Base-by-base conservation (phyloP, 2,797 vertebrate species). In the Falco novaeseelandiae region DNA sequence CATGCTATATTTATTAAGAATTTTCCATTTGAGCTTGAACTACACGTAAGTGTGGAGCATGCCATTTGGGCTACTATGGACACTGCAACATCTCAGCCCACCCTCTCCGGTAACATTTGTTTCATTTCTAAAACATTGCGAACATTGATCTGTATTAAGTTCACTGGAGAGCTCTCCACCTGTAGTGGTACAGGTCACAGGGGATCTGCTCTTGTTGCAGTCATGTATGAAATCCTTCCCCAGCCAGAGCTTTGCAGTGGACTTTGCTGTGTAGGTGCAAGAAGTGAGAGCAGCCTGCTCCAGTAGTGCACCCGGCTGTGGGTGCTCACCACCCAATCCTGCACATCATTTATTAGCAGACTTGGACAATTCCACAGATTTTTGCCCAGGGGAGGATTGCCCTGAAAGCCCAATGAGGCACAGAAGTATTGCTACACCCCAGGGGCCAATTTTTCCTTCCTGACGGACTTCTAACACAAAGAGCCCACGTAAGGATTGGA, bases 101-200 rank as follows among this genome's bases (percentile, higher is more conserved):
- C 12, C 42, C 44, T 59, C 49, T 54, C 55, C 0, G 0, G 52
- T 61, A 76, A 52, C 1, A 0, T 40, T 78, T 61, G 30, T 36
- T 88, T 42, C 18, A 30, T 36, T 83, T 59, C 51, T 65, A 34
- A 42, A 83, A 34, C 22, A 5, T 26, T 17, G 11, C 14, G 34
- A 36, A 22, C 0, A 1, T 72, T 73, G n/a, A 40, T 40, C 36
- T n/a, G 6, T 8, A 18, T 4, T 12, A 29, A 63, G 66, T 19
- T 52, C 54, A 5, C 66, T 3, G 5, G 12, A 63, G 54, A 63
- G 9, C 9, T 40, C 16, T 36, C 19, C 30, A 2, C 38, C 25
- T 8, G 19, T 3, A 61, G 38, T 0, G 1, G 38, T 12, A 10
- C 27, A 26, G 26, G 17, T 57, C 1, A 0, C 0, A 0, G 29